Conservation (phyloP, 2,888 invertebrate genomes). For the Eupithecia tripunctaria region DNA sequence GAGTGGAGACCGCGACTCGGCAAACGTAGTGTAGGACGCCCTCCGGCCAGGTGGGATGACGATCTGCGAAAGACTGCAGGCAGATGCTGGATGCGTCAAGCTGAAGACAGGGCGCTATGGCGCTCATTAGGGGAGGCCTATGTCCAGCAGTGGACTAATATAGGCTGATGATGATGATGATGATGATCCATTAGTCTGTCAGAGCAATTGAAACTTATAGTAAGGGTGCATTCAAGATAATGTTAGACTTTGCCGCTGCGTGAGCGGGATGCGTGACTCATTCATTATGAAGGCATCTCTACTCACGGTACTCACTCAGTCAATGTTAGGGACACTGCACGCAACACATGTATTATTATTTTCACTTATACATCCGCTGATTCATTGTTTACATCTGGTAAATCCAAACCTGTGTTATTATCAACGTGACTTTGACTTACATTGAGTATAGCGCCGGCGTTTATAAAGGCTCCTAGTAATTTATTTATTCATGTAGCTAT, state of each 20-base stretch:
- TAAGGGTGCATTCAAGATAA: slow-evolving; percentile 40
- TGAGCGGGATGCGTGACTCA: slow-evolving; percentile 50
- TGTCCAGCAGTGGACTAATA: too few species aligned
- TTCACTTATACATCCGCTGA: slow-evolving; percentile 12
- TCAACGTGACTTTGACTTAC: slow-evolving; percentile 20
- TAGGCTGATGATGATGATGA: too few species aligned
- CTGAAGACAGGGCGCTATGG: too few species aligned
- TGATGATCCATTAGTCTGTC: slow-evolving; percentile 42
- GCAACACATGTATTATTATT: slow-evolving; percentile 19
- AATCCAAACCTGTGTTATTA: slow-evolving; percentile 4
- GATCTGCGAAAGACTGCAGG: too few species aligned
- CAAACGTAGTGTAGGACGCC: too few species aligned
- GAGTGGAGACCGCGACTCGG: too few species aligned
- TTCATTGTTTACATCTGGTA: slow-evolving; percentile 16
- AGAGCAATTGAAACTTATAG: slow-evolving; percentile 46
- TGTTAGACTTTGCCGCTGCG: slow-evolving; percentile 40
- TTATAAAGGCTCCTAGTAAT: slow-evolving; percentile 20
- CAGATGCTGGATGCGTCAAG: too few species aligned
- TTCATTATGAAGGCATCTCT: slow-evolving; percentile 44
- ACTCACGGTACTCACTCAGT: slow-evolving; percentile 41
- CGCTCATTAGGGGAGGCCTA: too few species aligned
- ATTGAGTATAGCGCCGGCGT: slow-evolving; percentile 11
- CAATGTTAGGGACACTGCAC: slow-evolving; percentile 43
- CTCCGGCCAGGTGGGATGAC: too few species aligned
- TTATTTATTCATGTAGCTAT: slow-evolving; percentile 12